Evolutionary conservation across 2,113 vertebrate species (phyloP).

Genomic region (Psittacara wagleri): DNA sequence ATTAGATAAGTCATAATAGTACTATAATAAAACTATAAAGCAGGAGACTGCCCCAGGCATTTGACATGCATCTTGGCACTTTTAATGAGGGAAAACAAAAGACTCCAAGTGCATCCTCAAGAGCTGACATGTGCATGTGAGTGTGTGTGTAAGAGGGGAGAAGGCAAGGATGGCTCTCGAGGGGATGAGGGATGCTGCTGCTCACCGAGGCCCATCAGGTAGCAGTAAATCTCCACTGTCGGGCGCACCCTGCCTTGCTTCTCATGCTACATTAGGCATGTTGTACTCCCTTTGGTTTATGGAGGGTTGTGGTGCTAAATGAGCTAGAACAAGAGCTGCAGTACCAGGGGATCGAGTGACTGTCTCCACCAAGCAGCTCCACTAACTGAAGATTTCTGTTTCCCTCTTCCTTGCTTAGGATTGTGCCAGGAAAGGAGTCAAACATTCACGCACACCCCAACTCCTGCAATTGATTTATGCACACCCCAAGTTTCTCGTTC

Average conservation of each 20-base stretch:
- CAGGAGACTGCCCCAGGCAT: slow-evolving; percentile 63
- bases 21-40: slow-evolving; percentile 65
- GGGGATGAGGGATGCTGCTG: background rate
- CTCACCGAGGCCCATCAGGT: slow-evolving; percentile 30
- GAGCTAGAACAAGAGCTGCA: slow-evolving; percentile 59
- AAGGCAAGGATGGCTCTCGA: background rate
- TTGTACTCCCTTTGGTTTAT: slow-evolving; percentile 63
- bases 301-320: slow-evolving; percentile 62
- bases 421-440: background rate
- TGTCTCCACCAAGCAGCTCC: slow-evolving; percentile 18
- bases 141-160: background rate
- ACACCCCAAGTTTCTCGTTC: background rate
- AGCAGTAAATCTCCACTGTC: slow-evolving; percentile 58
- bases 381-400: background rate
- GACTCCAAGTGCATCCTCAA: background rate
- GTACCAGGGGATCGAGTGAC: slow-evolving; percentile 41
- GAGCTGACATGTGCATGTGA: background rate
- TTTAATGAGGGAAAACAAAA: slow-evolving; percentile 65
- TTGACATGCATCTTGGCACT: slow-evolving; percentile 67
- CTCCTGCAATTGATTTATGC: background rate
- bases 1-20: slow-evolving; percentile 63
- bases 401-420: background rate
- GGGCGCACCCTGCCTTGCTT: slow-evolving; percentile 17
- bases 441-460: background rate
- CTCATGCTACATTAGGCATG: slow-evolving; percentile 67